phyloP scores from a whole-genome alignment of 1,140 invertebrate species.

The Bacillus rossius region DNA sequence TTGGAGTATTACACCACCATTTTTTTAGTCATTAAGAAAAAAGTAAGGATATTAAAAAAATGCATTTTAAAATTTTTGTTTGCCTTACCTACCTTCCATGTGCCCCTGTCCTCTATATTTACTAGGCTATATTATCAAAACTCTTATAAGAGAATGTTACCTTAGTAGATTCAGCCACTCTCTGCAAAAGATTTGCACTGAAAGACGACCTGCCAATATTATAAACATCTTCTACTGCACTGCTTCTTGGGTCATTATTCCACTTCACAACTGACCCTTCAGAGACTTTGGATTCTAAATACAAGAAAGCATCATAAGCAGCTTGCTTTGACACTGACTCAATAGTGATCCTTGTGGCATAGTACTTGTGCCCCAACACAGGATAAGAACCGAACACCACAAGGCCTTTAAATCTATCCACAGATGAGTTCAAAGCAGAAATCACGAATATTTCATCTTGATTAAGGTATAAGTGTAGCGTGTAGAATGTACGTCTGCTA shows the following conservation, averaged over 20 bases:
- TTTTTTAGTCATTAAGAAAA: no score
- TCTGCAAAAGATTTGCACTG: conserved; percentile 2
- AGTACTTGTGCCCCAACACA: conserved; percentile 42
- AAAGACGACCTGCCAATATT: not conserved
- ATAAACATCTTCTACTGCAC: not conserved
- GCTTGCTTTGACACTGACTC: conserved; percentile 33
- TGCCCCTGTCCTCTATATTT: no score
- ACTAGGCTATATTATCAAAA: no score
- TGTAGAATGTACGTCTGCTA: conserved; percentile 36
- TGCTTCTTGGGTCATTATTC: not conserved
- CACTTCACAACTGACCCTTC: not conserved
- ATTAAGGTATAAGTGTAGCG: conserved; percentile 45
- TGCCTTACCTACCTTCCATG: no score
- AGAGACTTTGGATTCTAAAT: conserved; percentile 27
- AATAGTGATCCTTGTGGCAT: conserved; percentile 44
- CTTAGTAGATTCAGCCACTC: no score
- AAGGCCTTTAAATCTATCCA: conserved; percentile 43
- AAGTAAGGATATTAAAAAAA: no score
- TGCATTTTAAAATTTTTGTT: no score
- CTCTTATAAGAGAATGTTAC: no score
- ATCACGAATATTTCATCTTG: conserved; percentile 53
- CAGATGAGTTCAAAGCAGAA: conserved; percentile 46
- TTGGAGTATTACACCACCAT: no score
- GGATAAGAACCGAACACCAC: conserved; percentile 68
- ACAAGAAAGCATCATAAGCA: conserved; percentile 21